These are phyloP conservation scores for Gila robusta DNA, from an alignment of 2,797 vertebrate species.

Conservation along the genomic window DNA sequence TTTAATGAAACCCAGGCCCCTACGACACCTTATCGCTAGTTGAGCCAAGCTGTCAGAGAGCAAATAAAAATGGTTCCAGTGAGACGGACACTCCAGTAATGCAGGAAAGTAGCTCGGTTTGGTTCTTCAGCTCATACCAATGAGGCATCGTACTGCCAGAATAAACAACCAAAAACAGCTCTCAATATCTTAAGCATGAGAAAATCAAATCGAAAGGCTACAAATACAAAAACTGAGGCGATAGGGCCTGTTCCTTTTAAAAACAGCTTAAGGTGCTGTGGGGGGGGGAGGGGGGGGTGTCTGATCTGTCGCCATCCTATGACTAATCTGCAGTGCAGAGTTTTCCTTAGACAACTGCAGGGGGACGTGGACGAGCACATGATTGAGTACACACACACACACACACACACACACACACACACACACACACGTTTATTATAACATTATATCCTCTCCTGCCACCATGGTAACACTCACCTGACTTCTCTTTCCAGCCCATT, in stretches of 20 bases:
- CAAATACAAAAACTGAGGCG: neutral
- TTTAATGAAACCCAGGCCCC: slow-evolving; percentile 19
- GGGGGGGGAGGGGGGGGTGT: neutral
- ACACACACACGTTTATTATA: slow-evolving; percentile 27
- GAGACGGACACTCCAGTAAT: slow-evolving; percentile 8
- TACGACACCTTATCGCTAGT: slow-evolving; percentile 1
- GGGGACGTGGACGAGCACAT: slow-evolving; percentile 31
- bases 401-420: too few relatives aligned
- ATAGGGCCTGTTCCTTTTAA: slow-evolving; percentile 6
- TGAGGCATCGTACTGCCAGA: slow-evolving; percentile 26
- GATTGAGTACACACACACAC: neutral
- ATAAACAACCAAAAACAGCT: slow-evolving; percentile 36
- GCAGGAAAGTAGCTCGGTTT: neutral
- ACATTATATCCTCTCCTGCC: slow-evolving; percentile 49
- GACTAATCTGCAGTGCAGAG: slow-evolving; percentile 50
- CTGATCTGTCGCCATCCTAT: slow-evolving; percentile 11
- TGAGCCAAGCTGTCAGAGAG: slow-evolving; percentile 27
- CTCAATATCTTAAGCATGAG: slow-evolving; percentile 1
- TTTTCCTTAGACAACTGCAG: slow-evolving; percentile 20
- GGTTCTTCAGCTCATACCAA: slow-evolving; percentile 31
- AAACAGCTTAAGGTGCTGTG: slow-evolving; percentile 10
- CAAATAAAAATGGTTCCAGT: slow-evolving; percentile 13
- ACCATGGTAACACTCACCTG: slow-evolving; percentile 55
- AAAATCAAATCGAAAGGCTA: slow-evolving; percentile 2
- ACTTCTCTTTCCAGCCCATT: slow-evolving; percentile 46